Base-by-base conservation (phyloP, 1,140 invertebrate genomes). In the Pseudomyrmex flavicornis region DNA sequence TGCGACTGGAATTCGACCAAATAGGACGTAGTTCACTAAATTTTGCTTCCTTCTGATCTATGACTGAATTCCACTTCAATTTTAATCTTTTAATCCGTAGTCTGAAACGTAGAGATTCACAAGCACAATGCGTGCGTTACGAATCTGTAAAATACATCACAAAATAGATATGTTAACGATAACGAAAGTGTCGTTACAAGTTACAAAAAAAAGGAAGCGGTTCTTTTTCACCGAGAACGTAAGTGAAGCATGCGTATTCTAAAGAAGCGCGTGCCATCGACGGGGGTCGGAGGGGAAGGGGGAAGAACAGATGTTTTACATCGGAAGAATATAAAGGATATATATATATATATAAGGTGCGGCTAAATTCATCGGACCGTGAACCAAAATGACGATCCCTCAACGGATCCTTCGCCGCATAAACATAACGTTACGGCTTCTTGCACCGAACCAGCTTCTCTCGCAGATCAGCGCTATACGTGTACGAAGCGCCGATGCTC, bases 291-390 rank as follows among this genome's bases (percentile, higher is more conserved):
- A 35, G 0, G 35, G 0, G 5, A 0, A 35, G 35, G 35, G 35
- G 7, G 5, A 1, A 13, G 48, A 52, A 61, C 68, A 83, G 80
- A 87, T 74, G 85, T 84, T 88, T 79, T 77, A 73, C 52, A 75
- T 87, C 83, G 76, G 66, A 87, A 88, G 86, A 88, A 88, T 76
- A 85, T 86, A 88, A 88, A 35, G 5, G 35, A 35, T 35, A 35
- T 35, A 35, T 26, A 35, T 35, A 35, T 35, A 35, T 26, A 26
- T 35, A 92, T 91, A 91, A 92, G 92, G 90, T 88, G 90, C 89
- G 92, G 91, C 88, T 89, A 86, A 84, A 86, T 83, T 88, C 91
- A 76, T n/a, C 89, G 90, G 92, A 93, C 91, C 93, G 84, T 93
- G 93, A 92, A 90, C 85, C 79, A 87, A 93, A 92, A 92, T 90